Percentiles rank a stretch among this genome's conserved stretches.
phyloP scores from a whole-genome alignment of 2,888 invertebrate genomes.

The Tinea semifulvella region DNA sequence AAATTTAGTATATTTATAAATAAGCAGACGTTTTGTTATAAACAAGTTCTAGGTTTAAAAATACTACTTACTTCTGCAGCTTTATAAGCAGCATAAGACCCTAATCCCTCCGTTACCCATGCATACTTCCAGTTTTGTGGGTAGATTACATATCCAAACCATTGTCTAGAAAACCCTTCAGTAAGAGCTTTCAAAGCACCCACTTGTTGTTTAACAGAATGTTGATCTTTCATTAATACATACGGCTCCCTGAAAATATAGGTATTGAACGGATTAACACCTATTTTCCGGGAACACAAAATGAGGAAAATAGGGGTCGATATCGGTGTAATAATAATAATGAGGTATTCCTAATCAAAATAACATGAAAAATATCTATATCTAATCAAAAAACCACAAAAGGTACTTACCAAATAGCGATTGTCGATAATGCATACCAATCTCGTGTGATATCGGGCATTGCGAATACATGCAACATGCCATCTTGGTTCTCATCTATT shows the following conservation, averaged over 20 bases:
- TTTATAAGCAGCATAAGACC: constrained; percentile 68
- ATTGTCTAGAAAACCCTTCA: constrained; percentile 74
- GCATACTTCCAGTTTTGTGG: constrained; percentile 69
- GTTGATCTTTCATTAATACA: constrained; percentile 37
- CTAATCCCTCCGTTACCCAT: constrained; percentile 70
- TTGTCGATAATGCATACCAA: constrained; percentile 44
- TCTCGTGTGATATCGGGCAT: constrained; percentile 42
- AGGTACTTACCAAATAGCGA: constrained; percentile 49
- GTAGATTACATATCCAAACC: constrained; percentile 72
- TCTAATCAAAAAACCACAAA: not conserved
- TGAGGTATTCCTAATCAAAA: too few relatives aligned
- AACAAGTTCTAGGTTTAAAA: constrained; percentile 9
- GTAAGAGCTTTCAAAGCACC: constrained; percentile 58
- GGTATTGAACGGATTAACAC: too few relatives aligned
- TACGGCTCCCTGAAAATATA: constrained; percentile 50
- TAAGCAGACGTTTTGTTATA: not conserved
- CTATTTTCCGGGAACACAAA: too few relatives aligned
- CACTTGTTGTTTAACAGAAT: constrained; percentile 47
- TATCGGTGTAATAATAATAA: too few relatives aligned
- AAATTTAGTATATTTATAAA: too few relatives aligned
- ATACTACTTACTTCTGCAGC: constrained; percentile 52
- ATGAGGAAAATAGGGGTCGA: too few relatives aligned
- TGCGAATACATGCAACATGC: constrained; percentile 37
- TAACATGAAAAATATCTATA: too few relatives aligned
- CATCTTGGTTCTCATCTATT: constrained; percentile 37